Evolutionary conservation across 2,797 vertebrate species (phyloP).

Genomic region (Acanthurus lineatus): DNA sequence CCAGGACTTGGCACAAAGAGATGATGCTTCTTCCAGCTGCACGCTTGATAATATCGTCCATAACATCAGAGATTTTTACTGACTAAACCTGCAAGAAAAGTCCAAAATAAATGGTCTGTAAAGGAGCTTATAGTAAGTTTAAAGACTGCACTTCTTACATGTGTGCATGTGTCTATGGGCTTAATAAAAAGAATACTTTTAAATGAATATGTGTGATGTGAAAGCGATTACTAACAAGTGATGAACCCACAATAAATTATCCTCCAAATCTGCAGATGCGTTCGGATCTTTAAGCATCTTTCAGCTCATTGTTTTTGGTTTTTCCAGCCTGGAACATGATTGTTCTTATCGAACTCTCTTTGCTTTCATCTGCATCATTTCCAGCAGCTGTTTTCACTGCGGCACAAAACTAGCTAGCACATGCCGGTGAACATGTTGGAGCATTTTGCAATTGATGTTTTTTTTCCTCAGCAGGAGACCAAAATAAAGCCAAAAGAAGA

Average conservation of each 20-base stretch:
- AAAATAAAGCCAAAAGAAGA: too few species aligned
- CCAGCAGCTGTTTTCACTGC: too few species aligned
- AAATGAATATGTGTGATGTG: not conserved
- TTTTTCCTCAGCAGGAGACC: too few species aligned
- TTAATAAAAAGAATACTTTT: not conserved
- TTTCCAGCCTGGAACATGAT: too few species aligned
- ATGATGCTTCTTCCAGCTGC: constrained; percentile 63
- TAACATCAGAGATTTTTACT: constrained; percentile 35
- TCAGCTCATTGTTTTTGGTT: too few species aligned
- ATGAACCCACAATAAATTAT: too few species aligned
- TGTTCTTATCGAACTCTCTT: too few species aligned
- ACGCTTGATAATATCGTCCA: constrained; percentile 22
- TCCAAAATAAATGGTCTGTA: not conserved
- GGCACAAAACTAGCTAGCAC: too few species aligned
- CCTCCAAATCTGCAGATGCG: not conserved
- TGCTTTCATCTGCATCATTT: too few species aligned
- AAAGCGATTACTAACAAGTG: too few species aligned
- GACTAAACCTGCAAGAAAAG: constrained; percentile 30
- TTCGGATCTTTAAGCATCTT: not conserved
- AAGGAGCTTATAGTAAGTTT: not conserved
- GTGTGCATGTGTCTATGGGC: not conserved
- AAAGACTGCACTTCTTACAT: not conserved
- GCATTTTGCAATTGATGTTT: too few species aligned
- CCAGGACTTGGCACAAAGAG: constrained; percentile 8
- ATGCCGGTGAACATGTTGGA: too few species aligned